Evolutionary conservation across 2,888 invertebrate species (phyloP).

Genomic region (Lasioglossum zephyrum): DNA sequence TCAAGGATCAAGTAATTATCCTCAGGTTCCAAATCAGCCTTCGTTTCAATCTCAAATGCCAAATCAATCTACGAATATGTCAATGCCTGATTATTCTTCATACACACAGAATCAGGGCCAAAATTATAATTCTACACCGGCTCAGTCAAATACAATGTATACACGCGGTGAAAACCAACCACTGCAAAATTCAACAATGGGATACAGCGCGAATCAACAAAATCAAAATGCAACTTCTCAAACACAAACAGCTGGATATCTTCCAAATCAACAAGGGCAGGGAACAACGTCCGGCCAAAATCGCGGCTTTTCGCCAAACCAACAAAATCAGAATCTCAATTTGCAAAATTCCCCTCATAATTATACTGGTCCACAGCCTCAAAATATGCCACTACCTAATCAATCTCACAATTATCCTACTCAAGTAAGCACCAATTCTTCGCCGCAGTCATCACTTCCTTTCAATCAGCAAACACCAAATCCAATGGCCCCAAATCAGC

Average conservation of each 20-base stretch:
- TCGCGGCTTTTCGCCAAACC: constrained; percentile 66
- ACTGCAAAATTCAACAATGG: constrained; percentile 71
- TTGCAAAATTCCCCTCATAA: constrained; percentile 65
- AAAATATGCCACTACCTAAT: constrained; percentile 55
- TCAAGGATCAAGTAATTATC: constrained; percentile 75
- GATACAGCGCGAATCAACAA: constrained; percentile 70
- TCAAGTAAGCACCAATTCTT: constrained; percentile 61
- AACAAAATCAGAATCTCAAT: constrained; percentile 63
- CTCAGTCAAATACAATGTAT: constrained; percentile 75
- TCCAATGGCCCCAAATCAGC: constrained; percentile 61
- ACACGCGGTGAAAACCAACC: constrained; percentile 71
- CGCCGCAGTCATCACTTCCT: constrained; percentile 61
- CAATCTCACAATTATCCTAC: constrained; percentile 62
- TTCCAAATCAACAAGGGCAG: constrained; percentile 69
- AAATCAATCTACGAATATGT: constrained; percentile 73
- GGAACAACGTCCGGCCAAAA: constrained; percentile 58
- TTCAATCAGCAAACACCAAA: constrained; percentile 66
- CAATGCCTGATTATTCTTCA: constrained; percentile 76
- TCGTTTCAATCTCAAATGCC: constrained; percentile 74
- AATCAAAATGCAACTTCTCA: constrained; percentile 64
- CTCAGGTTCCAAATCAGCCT: constrained; percentile 75
- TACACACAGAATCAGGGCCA: constrained; percentile 76
- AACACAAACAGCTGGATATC: constrained; percentile 60
- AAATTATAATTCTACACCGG: constrained; percentile 74
- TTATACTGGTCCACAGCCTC: constrained; percentile 54